Conservation (phyloP, 2,113 vertebrate species). For the Stictonetta naevosa region DNA sequence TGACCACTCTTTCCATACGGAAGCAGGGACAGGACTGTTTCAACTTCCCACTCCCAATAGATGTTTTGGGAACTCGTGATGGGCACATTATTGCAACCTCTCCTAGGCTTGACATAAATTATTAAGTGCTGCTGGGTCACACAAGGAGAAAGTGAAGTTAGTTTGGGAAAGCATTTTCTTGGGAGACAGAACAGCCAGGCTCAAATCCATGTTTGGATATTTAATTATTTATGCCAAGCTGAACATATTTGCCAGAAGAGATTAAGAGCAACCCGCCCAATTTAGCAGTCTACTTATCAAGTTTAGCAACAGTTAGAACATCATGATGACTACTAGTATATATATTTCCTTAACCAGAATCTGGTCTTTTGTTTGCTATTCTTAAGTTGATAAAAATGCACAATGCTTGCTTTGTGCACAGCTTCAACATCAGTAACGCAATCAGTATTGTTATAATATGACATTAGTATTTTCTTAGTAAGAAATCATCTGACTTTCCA, state of each 20-base stretch:
- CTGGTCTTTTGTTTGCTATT: background rate
- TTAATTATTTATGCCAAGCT: background rate
- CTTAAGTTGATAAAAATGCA: background rate
- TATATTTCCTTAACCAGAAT: background rate
- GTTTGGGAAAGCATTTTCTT: background rate
- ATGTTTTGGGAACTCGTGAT: background rate
- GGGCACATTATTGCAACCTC: background rate
- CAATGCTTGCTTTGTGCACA: background rate
- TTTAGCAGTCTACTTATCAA: background rate
- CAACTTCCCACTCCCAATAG: background rate
- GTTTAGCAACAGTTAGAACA: background rate
- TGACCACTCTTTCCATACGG: background rate
- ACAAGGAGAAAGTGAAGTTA: background rate
- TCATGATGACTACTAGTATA: background rate
- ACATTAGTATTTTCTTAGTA: background rate
- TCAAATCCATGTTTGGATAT: background rate
- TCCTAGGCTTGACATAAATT: background rate
- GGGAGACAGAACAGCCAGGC: background rate
- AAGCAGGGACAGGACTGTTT: background rate
- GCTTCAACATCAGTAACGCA: background rate
- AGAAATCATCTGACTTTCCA: background rate
- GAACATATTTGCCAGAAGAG: conserved; percentile 13
- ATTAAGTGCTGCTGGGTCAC: background rate
- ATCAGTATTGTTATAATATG: background rate
- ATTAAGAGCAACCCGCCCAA: background rate